Percentiles rank a stretch among this genome's conserved stretches.
phyloP scores from a whole-genome alignment of 2,888 invertebrate genomes.

The Lepidocyrtoides sp. region DNA sequence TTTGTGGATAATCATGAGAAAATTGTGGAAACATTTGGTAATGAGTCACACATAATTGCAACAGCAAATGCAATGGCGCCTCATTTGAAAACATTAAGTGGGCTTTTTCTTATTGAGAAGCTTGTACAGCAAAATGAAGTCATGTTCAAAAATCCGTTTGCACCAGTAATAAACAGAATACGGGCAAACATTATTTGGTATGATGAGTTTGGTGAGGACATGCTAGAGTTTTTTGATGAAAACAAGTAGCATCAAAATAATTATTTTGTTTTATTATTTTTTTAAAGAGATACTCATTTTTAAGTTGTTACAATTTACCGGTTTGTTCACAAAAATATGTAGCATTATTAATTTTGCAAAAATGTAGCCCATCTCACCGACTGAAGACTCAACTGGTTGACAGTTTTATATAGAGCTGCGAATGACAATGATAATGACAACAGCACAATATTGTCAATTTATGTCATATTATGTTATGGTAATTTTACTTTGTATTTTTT shows the following conservation, averaged over 20 bases:
- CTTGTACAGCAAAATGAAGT: conserved; percentile 45
- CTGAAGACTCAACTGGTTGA: too few species aligned
- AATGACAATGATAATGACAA: background rate
- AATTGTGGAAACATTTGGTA: conserved; percentile 55
- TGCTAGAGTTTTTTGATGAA: conserved; percentile 69
- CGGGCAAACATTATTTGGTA: conserved; percentile 69
- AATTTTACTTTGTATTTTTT: too few species aligned
- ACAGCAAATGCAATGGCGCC: conserved; percentile 52
- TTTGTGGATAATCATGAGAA: conserved; percentile 43
- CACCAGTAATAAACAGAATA: conserved; percentile 24
- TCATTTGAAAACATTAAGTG: conserved; percentile 54
- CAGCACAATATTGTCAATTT: too few species aligned
- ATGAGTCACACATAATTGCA: background rate
- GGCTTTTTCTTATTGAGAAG: conserved; percentile 58
- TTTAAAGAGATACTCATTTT: too few species aligned
- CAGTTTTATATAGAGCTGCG: too few species aligned
- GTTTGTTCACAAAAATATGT: too few species aligned
- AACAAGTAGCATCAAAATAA: background rate
- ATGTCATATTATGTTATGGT: too few species aligned
- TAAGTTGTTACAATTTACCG: too few species aligned
- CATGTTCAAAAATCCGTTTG: conserved; percentile 26
- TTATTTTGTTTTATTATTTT: too few species aligned
- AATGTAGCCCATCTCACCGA: background rate
- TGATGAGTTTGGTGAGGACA: conserved; percentile 66
- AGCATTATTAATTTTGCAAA: background rate